These are phyloP conservation scores for Pelobates cultripes DNA, from an alignment of 2,797 vertebrate genomes.

Conservation along the genomic window DNA sequence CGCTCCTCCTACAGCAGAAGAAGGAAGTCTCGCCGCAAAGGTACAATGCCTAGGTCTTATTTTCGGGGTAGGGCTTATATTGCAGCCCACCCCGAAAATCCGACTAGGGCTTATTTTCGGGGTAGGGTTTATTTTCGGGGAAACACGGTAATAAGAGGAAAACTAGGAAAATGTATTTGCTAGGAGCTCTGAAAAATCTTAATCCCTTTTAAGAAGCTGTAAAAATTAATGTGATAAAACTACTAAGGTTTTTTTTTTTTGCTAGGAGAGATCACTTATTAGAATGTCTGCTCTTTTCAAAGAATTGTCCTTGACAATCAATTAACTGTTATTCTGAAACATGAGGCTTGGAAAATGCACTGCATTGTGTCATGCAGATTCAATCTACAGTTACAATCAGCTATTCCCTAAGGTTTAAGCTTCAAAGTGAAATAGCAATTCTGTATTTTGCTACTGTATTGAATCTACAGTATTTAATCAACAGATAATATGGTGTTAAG, in stretches of 20 bases:
- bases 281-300: conserved; percentile 39
- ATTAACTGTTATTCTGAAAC: conserved; percentile 44
- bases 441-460: conserved; percentile 38
- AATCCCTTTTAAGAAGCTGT: conserved; percentile 13
- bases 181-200: conserved; percentile 1
- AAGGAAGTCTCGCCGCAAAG: too few relatives aligned
- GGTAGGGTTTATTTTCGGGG: too few relatives aligned
- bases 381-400: conserved; percentile 44
- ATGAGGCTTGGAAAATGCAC: conserved; percentile 28
- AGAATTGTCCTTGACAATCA: conserved; percentile 50
- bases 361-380: conserved; percentile 47
- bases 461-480: conserved; percentile 3
- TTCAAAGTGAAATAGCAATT: conserved; percentile 41
- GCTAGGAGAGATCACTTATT: conserved; percentile 28
- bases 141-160: not conserved
- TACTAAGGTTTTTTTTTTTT: conserved; percentile 16
- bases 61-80: too few relatives aligned
- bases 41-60: too few relatives aligned
- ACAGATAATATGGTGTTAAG: conserved; percentile 21
- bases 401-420: conserved; percentile 33
- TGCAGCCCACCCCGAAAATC: too few relatives aligned
- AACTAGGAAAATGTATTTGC: not conserved
- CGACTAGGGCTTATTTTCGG: too few relatives aligned
- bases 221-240: conserved; percentile 21
- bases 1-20: too few relatives aligned